Base-by-base conservation (phyloP, 2,113 vertebrate genomes). In the Lophius piscatorius region DNA sequence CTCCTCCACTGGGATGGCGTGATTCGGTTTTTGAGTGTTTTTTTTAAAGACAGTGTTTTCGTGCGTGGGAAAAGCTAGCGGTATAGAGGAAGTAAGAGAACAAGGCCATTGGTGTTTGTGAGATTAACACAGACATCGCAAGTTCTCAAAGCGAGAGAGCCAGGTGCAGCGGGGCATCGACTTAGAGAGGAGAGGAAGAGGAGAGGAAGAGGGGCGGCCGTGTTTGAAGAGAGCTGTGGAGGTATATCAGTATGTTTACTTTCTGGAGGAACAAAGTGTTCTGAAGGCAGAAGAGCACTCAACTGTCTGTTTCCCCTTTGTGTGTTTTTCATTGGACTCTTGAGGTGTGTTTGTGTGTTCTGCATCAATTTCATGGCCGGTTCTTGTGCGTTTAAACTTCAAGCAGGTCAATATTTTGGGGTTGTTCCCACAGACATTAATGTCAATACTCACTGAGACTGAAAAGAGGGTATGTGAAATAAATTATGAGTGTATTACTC, bases 191-290 rank as follows among this genome's bases (percentile, higher is more conserved):
- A 66, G 71, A 64, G 75, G 60, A 70, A 63, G 77, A 60, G 64
- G 70, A 65, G 70, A 73, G 77, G 74, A 73, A 71, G 77, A 76
- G 81, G 70, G 70, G 84, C 70, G 57, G 81, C 42, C 16, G 44
- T 78, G 82, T 78, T 87, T 86, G 80, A 87, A 86, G 88, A 84
- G 84, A 76, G 74, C 83, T 87, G 84, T 87, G 85, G 84, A 89
- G 83, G 89, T 90, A 90, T 90, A 90, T 89, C 86, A 84, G 80
- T 82, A 81, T 91, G 89, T 90, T 91, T 90, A 91, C 78, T 72
- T 86, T 88, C 79, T 70, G 81, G 75, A 82, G 82, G 89, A 91
- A 90, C 90, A 90, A 89, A 90, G 88, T 89, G 86, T 90, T 86
- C 86, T 71, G 80, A 76, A 90, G 90, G 89, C 88, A 89, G 86